Conservation (phyloP, 2,797 vertebrate species). For the Channallabes apus region DNA sequence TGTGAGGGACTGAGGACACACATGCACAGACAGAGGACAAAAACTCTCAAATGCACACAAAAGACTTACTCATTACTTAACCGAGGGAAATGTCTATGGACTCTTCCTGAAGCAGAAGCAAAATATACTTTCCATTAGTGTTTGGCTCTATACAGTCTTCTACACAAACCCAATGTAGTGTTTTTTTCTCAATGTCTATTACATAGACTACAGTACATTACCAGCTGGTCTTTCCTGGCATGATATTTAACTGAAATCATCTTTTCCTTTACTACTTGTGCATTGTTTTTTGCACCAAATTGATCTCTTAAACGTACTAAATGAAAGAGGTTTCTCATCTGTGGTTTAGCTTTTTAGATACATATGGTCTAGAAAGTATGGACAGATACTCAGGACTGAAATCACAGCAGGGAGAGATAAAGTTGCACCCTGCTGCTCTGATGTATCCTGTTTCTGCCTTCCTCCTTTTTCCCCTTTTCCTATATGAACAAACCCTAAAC, state of each 20-base stretch:
- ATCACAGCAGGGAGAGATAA: conserved; percentile 1
- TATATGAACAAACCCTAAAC: neutral
- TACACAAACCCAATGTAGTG: neutral
- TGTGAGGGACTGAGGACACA: conserved; percentile 50
- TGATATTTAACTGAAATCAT: conserved; percentile 1
- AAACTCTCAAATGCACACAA: conserved; percentile 42
- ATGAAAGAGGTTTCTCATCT: neutral
- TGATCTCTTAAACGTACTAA: neutral
- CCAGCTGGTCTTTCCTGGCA: neutral
- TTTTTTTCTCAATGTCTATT: neutral
- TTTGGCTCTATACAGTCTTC: neutral
- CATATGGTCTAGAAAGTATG: neutral
- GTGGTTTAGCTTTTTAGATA: neutral
- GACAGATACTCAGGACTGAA: neutral
- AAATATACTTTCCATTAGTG: neutral
- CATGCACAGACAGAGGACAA: conserved; percentile 38
- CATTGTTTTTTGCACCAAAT: neutral
- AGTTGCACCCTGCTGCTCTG: neutral
- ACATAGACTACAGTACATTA: neutral
- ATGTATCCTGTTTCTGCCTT: conserved; percentile 12
- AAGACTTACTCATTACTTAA: conserved; percentile 48
- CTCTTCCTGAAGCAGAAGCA: neutral
- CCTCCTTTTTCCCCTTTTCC: conserved; percentile 3
- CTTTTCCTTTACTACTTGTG: conserved; percentile 12
- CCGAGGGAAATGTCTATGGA: conserved; percentile 37